Base-by-base conservation (phyloP, 2,113 vertebrate genomes). In the Hystrix brachyura region DNA sequence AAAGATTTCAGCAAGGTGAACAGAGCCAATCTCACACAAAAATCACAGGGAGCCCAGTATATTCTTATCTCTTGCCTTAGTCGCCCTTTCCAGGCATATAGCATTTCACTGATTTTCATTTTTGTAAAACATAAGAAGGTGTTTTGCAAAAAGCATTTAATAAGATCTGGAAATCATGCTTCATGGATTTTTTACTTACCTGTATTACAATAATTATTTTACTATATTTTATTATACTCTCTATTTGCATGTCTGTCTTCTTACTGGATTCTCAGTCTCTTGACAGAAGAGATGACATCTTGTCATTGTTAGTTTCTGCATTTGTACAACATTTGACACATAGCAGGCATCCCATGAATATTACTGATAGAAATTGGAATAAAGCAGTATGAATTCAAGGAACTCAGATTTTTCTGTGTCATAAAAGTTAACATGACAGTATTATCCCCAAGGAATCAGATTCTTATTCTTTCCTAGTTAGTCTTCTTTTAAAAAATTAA, bases 401-500 rank as follows among this genome's bases (percentile, higher is more conserved):
- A 91, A 72, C 55, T 94, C 38, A 51, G 53, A 32, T 27, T 89
- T 84, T 51, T 84, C n/a, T 76, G 34, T 91, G 21, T 65, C 29
- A 38, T 55, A 46, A 82, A 90, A 57, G 29, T 87, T 55, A 81
- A 69, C 9, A 38, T 43, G 43, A 46, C 34, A 81, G 27, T 71
- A n/a, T 67, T 85, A 67, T 90, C 43, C n/a, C 46, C 29, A 86
- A 48, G 14, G 12, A 85, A 27, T 86, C 59, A 92, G 53, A 55
- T 60, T 82, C 43, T 82, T 80, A 90, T 7, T 83, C 27, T 69
- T 87, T 62, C 34, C 43, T 82, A 84, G 14, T 83, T 55, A 69
- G 18, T 78, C 7, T 94, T 81, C 65, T 69, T 90, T 86, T 64
- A 71, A 81, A 23, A 88, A 91, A 97, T 72, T 2, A 87, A 65